Percentiles rank a stretch among this genome's conserved stretches.
Conservation (phyloP, 2,888 invertebrate species). For the Didymodactylos carnosus region DNA sequence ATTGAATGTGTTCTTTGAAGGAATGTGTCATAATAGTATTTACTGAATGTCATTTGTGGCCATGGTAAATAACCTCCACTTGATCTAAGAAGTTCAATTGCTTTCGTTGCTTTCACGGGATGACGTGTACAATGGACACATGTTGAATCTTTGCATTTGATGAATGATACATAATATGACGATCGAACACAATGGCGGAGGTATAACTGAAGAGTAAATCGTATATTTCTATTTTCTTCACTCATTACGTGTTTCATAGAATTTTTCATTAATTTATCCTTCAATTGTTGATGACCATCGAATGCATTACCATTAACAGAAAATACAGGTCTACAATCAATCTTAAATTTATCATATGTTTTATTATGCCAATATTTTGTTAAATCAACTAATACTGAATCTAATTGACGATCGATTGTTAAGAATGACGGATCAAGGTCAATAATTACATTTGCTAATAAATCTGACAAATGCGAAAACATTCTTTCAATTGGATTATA, state of each 20-base stretch:
- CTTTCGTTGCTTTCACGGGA: neutral
- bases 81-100: neutral
- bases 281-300: neutral
- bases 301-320: neutral
- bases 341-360: neutral
- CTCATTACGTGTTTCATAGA: neutral
- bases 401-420: neutral
- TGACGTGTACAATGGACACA: neutral
- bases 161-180: neutral
- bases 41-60: neutral
- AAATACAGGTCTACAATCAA: neutral
- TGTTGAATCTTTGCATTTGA: neutral
- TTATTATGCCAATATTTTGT: neutral
- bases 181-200: neutral
- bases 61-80: neutral
- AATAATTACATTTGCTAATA: neutral
- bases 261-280: neutral
- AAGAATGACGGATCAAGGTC: neutral
- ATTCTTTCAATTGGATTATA: neutral
- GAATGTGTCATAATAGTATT: neutral
- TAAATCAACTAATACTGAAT: neutral
- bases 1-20: neutral
- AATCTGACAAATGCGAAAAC: neutral
- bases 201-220: neutral
- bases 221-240: neutral